These are phyloP conservation scores for Heliconius himera DNA, from an alignment of 1,140 invertebrate genomes.

Conservation along the genomic window DNA sequence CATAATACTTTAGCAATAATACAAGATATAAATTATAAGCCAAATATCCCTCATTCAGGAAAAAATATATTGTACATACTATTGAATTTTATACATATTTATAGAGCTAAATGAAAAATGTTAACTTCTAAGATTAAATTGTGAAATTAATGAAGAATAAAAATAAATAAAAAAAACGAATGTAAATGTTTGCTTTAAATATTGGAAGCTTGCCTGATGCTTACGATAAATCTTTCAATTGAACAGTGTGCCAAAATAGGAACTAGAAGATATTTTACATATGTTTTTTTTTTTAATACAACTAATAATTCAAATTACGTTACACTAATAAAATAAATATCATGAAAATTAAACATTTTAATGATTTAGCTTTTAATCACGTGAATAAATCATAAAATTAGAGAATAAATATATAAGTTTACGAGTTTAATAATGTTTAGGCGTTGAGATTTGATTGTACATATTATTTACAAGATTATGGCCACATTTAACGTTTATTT, in stretches of 20 bases:
- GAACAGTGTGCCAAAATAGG: conserved; percentile 37
- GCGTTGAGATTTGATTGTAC: conserved; percentile 2
- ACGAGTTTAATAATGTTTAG: background rate
- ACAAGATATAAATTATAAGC: background rate
- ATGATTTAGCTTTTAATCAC: background rate
- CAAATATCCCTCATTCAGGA: background rate
- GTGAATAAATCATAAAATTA: background rate
- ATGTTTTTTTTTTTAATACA: background rate
- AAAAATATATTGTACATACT: background rate
- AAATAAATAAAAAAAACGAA: background rate
- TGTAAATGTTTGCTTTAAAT: background rate
- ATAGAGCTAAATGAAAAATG: background rate
- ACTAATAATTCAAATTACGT: conserved; percentile 4
- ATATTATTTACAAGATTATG: conserved; percentile 1
- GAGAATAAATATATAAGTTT: conserved; percentile 7
- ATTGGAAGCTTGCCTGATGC: background rate
- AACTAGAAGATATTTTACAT: conserved; percentile 38
- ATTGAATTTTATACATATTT: background rate
- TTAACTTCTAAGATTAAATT: background rate
- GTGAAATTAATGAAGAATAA: background rate
- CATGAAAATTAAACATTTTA: background rate
- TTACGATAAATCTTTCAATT: conserved; percentile 14
- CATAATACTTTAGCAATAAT: conserved; percentile 7
- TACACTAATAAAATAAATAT: conserved; percentile 4
- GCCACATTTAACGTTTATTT: background rate